phyloP scores from a whole-genome alignment of 1,140 invertebrate genomes.

The Drosophila ohnishii region DNA sequence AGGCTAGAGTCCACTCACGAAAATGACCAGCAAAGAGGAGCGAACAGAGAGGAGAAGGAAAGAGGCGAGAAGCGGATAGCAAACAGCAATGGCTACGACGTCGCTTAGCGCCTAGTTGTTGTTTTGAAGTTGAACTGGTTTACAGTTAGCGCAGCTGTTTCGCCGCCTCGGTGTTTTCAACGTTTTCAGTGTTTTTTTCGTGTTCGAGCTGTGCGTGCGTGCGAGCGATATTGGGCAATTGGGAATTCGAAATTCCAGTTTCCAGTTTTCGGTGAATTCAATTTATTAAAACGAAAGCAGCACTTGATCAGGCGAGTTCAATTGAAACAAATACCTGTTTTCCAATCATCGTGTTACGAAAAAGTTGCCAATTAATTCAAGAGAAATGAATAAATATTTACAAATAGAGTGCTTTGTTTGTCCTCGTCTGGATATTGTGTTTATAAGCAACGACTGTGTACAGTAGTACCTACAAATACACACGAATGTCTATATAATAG shows the following conservation, averaged over 20 bases:
- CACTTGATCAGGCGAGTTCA: constrained; percentile 47
- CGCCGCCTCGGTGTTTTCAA: constrained; percentile 36
- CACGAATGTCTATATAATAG: background rate
- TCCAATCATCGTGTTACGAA: constrained; percentile 11
- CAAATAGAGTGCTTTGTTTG: constrained; percentile 6
- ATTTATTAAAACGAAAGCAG: constrained; percentile 43
- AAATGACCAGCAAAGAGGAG: constrained; percentile 67
- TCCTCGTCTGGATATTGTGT: background rate
- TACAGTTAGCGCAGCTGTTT: constrained; percentile 56
- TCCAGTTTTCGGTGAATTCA: constrained; percentile 26
- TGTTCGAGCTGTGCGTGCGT: constrained; percentile 58
- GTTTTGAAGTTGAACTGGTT: constrained; percentile 79
- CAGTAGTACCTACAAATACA: background rate
- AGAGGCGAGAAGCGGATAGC: constrained; percentile 12
- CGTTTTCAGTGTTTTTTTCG: constrained; percentile 36
- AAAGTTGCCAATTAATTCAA: constrained; percentile 2
- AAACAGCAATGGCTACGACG: constrained; percentile 40
- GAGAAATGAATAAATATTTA: constrained; percentile 18
- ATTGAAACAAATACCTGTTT: constrained; percentile 28
- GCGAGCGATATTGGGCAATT: constrained; percentile 37
- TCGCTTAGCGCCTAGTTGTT: constrained; percentile 66
- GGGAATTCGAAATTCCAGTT: constrained; percentile 38
- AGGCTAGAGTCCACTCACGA: constrained; percentile 62
- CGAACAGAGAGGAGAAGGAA: constrained; percentile 1
- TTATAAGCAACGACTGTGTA: constrained; percentile 4